Percentiles rank a stretch among this genome's conserved stretches.
Evolutionary conservation across 2,888 invertebrate genomes (phyloP).

Genomic region (Zele albiditarsus): DNA sequence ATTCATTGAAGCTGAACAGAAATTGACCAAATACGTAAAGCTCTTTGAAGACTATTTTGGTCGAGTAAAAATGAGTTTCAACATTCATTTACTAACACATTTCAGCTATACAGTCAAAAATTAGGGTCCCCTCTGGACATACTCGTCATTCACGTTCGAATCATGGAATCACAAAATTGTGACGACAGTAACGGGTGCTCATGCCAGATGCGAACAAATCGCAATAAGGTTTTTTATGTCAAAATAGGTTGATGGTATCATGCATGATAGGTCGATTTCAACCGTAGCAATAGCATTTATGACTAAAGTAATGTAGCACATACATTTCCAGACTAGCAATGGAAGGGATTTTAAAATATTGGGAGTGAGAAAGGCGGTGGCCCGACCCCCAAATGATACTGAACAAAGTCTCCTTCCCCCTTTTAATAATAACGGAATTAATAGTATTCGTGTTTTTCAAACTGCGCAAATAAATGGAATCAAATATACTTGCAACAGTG

Average conservation of each 20-base stretch:
- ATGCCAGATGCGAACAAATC: background rate
- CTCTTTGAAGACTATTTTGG: slow-evolving; percentile 1
- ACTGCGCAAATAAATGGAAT: background rate
- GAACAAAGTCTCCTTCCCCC: background rate
- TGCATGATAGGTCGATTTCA: background rate
- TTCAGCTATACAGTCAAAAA: background rate
- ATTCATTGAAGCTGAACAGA: background rate
- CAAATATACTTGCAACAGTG: background rate
- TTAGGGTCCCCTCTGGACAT: slow-evolving; percentile 13
- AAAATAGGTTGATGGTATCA: background rate
- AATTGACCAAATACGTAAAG: background rate
- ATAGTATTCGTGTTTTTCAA: background rate
- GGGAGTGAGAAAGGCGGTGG: background rate
- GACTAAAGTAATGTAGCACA: background rate
- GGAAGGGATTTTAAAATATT: background rate
- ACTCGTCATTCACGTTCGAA: slow-evolving; percentile 22
- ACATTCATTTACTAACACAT: slow-evolving; percentile 20
- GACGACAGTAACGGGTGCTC: background rate
- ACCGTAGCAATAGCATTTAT: background rate
- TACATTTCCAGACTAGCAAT: background rate
- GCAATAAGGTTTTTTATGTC: background rate
- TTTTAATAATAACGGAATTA: background rate
- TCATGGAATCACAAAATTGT: background rate
- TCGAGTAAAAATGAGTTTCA: slow-evolving; percentile 6
- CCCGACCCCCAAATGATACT: background rate